Conservation (phyloP, 2,888 invertebrate genomes). For the Mongoloraphidia duomilia region DNA sequence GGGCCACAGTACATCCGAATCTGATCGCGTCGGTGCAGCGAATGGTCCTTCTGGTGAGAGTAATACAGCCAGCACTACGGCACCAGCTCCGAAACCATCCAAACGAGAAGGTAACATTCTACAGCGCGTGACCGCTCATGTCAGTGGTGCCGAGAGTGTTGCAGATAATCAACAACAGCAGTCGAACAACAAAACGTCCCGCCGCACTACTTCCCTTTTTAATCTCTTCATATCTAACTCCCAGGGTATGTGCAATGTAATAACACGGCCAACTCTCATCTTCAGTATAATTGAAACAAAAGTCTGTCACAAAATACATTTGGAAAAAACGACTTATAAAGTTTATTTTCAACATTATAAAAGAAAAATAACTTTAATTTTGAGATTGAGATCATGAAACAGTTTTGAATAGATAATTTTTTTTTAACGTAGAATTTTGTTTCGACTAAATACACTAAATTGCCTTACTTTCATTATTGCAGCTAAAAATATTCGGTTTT, state of each 20-base stretch:
- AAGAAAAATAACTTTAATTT: no score
- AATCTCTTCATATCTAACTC: slow-evolving; percentile 93
- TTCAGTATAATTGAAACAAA: not conserved
- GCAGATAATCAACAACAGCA: not conserved
- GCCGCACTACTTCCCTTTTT: slow-evolving; percentile 85
- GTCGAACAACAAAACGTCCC: slow-evolving; percentile 52
- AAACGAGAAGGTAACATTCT: slow-evolving; percentile 49
- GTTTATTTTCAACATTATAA: no score
- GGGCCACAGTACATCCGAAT: not conserved
- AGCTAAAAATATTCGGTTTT: no score
- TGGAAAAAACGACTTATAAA: no score
- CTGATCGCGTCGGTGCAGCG: slow-evolving; percentile 7
- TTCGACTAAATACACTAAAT: no score
- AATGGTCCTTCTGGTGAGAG: slow-evolving; percentile 22
- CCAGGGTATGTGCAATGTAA: slow-evolving; percentile 52
- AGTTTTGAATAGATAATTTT: no score
- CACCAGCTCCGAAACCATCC: slow-evolving; percentile 31
- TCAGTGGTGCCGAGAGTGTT: not conserved
- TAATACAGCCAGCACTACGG: slow-evolving; percentile 12
- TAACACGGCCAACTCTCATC: not conserved
- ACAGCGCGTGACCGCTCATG: slow-evolving; percentile 15
- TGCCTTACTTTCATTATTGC: no score
- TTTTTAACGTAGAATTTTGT: no score
- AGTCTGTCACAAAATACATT: no score
- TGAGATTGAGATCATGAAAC: no score